phyloP scores from a whole-genome alignment of 2,888 invertebrate genomes.

The Eurois occulta region DNA sequence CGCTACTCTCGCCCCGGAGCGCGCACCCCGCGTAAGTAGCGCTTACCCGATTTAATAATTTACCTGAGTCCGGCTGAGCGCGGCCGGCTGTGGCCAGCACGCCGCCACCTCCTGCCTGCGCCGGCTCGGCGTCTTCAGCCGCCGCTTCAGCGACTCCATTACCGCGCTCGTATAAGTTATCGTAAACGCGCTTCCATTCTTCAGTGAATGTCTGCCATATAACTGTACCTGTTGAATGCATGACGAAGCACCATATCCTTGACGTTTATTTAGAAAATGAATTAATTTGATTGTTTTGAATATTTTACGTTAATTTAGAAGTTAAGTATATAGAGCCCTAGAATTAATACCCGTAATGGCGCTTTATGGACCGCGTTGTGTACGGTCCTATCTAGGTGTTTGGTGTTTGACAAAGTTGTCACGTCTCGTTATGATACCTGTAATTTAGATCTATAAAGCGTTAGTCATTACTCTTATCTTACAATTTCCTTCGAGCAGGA shows the following conservation, averaged over 20 bases:
- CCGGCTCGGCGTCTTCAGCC: slow-evolving; percentile 10
- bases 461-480: slow-evolving; percentile 33
- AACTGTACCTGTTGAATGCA: slow-evolving; percentile 86
- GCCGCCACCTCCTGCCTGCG: slow-evolving; percentile 2
- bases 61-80: slow-evolving; percentile 70
- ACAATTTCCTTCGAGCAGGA: slow-evolving; percentile 21
- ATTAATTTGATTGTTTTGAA: slow-evolving; percentile 64
- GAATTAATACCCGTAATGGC: slow-evolving; percentile 57
- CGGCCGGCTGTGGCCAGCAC: slow-evolving; percentile 39
- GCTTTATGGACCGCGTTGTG: slow-evolving; percentile 33
- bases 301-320: slow-evolving; percentile 33
- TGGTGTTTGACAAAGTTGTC: slow-evolving; percentile 31
- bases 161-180: slow-evolving; percentile 64
- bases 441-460: slow-evolving; percentile 19
- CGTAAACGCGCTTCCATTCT: slow-evolving; percentile 71
- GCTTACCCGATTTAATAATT: slow-evolving; percentile 78
- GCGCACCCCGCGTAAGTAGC: slow-evolving; percentile 85
- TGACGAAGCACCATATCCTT: slow-evolving; percentile 72
- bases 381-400: slow-evolving; percentile 29
- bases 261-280: slow-evolving; percentile 62
- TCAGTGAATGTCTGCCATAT: slow-evolving; percentile 77
- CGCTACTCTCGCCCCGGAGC: slow-evolving; percentile 79
- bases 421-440: slow-evolving; percentile 19
- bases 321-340: slow-evolving; percentile 32
- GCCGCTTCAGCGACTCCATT: slow-evolving; percentile 54